Percentiles rank a stretch among this genome's conserved stretches.
These are phyloP conservation scores for Zygothrica quintamaculata DNA, from an alignment of 2,888 invertebrate genomes.

Conservation along the genomic window DNA sequence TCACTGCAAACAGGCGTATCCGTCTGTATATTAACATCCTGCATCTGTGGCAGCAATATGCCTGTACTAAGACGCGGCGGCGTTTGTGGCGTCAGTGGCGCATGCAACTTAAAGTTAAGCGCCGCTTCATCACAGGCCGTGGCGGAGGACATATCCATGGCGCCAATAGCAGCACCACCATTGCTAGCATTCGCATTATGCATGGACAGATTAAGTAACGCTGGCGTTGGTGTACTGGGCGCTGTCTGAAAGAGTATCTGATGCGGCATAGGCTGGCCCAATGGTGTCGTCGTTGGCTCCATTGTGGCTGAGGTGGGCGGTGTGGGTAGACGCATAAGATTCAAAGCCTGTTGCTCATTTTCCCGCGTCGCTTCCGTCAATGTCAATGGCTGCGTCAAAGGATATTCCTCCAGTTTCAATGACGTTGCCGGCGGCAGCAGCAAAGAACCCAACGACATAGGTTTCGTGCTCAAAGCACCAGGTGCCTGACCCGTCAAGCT, in stretches of 20 bases:
- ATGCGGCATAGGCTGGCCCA: constrained; percentile 50
- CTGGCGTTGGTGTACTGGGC: constrained; percentile 49
- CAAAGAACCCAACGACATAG: constrained; percentile 59
- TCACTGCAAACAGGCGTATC: constrained; percentile 89
- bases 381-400: constrained; percentile 57
- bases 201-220: constrained; percentile 64
- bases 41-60: constrained; percentile 86
- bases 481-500: constrained; percentile 64
- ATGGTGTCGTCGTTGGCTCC: constrained; percentile 58
- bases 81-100: constrained; percentile 73
- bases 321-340: constrained; percentile 81
- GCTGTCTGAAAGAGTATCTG: constrained; percentile 73
- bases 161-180: constrained; percentile 17
- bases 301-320: constrained; percentile 81
- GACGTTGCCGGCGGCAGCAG: constrained; percentile 82
- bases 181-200: constrained; percentile 41
- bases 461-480: constrained; percentile 40
- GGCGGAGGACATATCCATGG: constrained; percentile 41
- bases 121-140: constrained; percentile 55
- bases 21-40: constrained; percentile 93
- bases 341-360: constrained; percentile 75
- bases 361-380: constrained; percentile 62
- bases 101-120: constrained; percentile 67
- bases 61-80: constrained; percentile 64
- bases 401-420: constrained; percentile 90